Conservation (phyloP, 2,888 invertebrate species). For the Malacosoma neustria region DNA sequence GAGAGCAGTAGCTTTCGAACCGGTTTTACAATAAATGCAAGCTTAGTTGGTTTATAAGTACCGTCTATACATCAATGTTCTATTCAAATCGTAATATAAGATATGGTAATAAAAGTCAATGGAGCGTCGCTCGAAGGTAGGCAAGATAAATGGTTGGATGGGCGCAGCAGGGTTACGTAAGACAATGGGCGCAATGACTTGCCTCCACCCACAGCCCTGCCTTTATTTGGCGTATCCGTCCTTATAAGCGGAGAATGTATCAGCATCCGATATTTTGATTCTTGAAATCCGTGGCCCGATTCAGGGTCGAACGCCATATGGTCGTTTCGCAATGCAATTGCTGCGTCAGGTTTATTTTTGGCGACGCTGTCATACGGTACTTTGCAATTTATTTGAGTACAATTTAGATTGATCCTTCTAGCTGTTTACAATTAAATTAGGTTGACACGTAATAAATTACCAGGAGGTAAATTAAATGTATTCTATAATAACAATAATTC, state of each 20-base stretch:
- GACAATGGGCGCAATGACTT: constrained; percentile 49
- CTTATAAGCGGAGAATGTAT: constrained; percentile 60
- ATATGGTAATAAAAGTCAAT: constrained; percentile 40
- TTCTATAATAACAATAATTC: too few relatives aligned
- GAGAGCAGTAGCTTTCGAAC: constrained; percentile 49
- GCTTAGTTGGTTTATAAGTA: background rate
- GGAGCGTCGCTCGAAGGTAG: constrained; percentile 43
- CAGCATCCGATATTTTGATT: constrained; percentile 48
- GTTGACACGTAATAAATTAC: too few relatives aligned
- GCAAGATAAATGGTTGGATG: constrained; percentile 56
- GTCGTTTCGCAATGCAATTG: constrained; percentile 13
- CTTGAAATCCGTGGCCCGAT: constrained; percentile 31
- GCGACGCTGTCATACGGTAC: constrained; percentile 2
- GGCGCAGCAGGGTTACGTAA: constrained; percentile 50
- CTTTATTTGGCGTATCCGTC: constrained; percentile 52
- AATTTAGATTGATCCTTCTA: background rate
- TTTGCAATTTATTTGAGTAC: background rate
- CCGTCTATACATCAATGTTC: background rate
- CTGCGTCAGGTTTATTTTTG: background rate
- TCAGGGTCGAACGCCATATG: constrained; percentile 33
- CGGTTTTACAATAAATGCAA: constrained; percentile 32
- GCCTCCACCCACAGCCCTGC: constrained; percentile 48
- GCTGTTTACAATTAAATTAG: background rate
- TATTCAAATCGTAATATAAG: constrained; percentile 9
- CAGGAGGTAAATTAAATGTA: too few relatives aligned